Percentiles rank a stretch among this genome's conserved stretches.
phyloP scores from a whole-genome alignment of 2,888 invertebrate species.

The Xylocampa areola region DNA sequence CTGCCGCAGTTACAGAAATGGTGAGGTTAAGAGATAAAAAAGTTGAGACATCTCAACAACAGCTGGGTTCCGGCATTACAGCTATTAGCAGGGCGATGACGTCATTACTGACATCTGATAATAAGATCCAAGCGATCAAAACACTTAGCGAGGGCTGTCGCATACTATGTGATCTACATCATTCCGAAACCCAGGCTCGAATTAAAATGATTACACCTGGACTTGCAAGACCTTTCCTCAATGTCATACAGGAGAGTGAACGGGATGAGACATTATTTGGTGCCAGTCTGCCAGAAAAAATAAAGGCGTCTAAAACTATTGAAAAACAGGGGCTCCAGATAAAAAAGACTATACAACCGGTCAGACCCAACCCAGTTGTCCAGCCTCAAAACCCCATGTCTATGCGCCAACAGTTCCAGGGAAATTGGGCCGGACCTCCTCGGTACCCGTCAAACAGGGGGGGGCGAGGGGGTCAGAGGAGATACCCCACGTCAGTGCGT shows the following conservation, averaged over 20 bases:
- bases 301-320: conserved; percentile 32
- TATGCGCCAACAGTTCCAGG: conserved; percentile 10
- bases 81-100: conserved; percentile 20
- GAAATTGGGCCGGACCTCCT: conserved; percentile 31
- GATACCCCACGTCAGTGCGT: conserved; percentile 3
- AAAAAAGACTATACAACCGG: conserved; percentile 13
- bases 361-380: background rate
- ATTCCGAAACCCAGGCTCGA: conserved; percentile 11
- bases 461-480: no score
- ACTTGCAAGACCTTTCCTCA: conserved; percentile 28
- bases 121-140: conserved; percentile 23
- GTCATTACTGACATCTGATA: conserved; percentile 5
- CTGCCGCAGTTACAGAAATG: conserved; percentile 19
- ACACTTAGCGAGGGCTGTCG: conserved; percentile 11
- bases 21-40: conserved; percentile 20
- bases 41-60: conserved; percentile 17
- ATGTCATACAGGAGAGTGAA: conserved; percentile 25
- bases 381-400: background rate
- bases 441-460: conserved; percentile 29
- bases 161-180: conserved; percentile 13
- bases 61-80: conserved; percentile 14
- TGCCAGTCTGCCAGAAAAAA: conserved; percentile 19
- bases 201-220: conserved; percentile 14
- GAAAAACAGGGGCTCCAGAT: conserved; percentile 32
- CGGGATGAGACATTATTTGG: conserved; percentile 33